phyloP scores from a whole-genome alignment of 2,888 invertebrate genomes.

The Lasius platythorax region DNA sequence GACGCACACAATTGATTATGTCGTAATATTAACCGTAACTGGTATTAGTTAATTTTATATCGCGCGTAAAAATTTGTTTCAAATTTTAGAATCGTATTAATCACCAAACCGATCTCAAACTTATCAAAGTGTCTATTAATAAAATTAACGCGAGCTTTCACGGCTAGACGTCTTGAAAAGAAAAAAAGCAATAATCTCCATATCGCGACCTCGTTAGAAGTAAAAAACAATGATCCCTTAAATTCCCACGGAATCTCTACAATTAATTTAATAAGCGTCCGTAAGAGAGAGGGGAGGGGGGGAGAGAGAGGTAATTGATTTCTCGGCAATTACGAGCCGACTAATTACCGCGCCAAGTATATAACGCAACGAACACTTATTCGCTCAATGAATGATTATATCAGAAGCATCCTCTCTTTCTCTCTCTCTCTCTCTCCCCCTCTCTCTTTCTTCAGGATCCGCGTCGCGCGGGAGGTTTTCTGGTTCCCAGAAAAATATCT shows the following conservation, averaged over 20 bases:
- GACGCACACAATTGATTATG: neutral
- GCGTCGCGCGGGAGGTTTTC: neutral
- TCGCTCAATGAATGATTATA: constrained; percentile 41
- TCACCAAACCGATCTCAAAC: neutral
- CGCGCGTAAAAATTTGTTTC: neutral
- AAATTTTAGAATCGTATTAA: constrained; percentile 12
- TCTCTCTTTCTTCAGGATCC: neutral
- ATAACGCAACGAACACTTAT: constrained; percentile 39
- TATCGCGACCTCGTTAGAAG: constrained; percentile 20
- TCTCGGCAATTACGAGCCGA: constrained; percentile 43
- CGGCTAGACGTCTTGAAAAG: neutral
- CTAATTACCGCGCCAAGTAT: constrained; percentile 43
- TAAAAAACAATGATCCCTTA: constrained; percentile 27
- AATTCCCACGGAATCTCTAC: constrained; percentile 34
- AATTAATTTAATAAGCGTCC: constrained; percentile 52
- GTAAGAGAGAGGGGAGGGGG: neutral
- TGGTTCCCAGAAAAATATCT: constrained; percentile 40
- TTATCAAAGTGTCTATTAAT: constrained; percentile 12
- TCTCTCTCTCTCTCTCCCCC: neutral
- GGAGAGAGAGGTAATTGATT: constrained; percentile 38
- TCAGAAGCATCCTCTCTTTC: neutral
- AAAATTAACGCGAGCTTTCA: neutral
- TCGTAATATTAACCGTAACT: constrained; percentile 22
- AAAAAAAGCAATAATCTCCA: neutral
- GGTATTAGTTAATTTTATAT: constrained; percentile 11